Conservation (phyloP, 1,140 invertebrate species). For the Dendrolimus punctatus region DNA sequence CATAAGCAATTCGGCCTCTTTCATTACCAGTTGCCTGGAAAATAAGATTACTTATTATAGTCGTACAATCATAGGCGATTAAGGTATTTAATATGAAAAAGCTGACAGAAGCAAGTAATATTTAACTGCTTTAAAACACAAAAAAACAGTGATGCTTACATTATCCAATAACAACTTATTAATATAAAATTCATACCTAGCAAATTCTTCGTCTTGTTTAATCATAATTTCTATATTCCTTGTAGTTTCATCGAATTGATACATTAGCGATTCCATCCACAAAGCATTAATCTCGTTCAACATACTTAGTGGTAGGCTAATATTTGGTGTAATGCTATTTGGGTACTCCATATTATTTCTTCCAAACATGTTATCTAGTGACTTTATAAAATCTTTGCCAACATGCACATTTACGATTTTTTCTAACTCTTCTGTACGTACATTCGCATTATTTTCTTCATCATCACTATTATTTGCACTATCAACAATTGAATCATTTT, state of each 20-base stretch:
- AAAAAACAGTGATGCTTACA: neutral
- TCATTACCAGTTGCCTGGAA: slow-evolving; percentile 55
- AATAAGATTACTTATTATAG: too few relatives aligned
- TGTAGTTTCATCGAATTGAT: slow-evolving; percentile 75
- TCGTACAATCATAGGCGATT: too few relatives aligned
- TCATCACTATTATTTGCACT: slow-evolving; percentile 18
- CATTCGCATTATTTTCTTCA: slow-evolving; percentile 27
- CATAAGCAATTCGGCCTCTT: slow-evolving; percentile 51
- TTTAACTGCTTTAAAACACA: neutral
- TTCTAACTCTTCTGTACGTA: slow-evolving; percentile 40
- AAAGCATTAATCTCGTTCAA: slow-evolving; percentile 78
- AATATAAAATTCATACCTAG: slow-evolving; percentile 45
- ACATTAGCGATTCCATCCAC: slow-evolving; percentile 78
- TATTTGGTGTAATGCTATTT: slow-evolving; percentile 71
- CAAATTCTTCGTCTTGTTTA: slow-evolving; percentile 78
- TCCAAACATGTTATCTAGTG: slow-evolving; percentile 73
- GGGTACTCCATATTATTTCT: slow-evolving; percentile 59
- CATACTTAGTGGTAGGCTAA: slow-evolving; percentile 76
- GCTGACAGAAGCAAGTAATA: neutral
- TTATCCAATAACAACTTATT: neutral
- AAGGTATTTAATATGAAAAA: too few relatives aligned
- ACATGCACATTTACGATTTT: slow-evolving; percentile 74
- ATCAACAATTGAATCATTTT: neutral
- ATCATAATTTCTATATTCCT: slow-evolving; percentile 72
- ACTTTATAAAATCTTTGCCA: slow-evolving; percentile 71